Evolutionary conservation across 2,888 invertebrate species (phyloP).

Genomic region (Leucophora obtusa): DNA sequence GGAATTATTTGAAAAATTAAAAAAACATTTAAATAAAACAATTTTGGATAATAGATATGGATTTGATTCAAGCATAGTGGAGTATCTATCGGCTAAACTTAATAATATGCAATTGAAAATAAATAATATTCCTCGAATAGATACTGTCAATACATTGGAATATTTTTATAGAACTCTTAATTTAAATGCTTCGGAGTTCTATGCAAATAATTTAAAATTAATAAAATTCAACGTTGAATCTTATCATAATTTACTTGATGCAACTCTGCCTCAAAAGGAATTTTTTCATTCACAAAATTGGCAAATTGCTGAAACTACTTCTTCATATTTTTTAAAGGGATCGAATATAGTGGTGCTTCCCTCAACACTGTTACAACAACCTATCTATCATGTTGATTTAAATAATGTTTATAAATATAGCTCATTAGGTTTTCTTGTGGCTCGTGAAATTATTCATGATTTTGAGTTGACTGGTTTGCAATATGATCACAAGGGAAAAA

Average conservation of each 20-base stretch:
- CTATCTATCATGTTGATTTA: conserved; percentile 61
- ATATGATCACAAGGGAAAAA: conserved; percentile 6
- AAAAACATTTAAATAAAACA: too few relatives aligned
- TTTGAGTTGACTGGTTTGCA: conserved; percentile 64
- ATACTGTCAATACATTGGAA: conserved; percentile 38
- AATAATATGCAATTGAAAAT: too few relatives aligned
- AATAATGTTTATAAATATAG: conserved; percentile 64
- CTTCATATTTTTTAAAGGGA: conserved; percentile 61
- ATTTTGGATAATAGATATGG: too few relatives aligned
- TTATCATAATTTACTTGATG: conserved; percentile 8
- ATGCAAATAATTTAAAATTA: conserved; percentile 63
- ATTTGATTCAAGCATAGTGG: too few relatives aligned
- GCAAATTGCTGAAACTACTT: conserved; percentile 55
- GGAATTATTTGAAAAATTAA: too few relatives aligned
- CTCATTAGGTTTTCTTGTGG: conserved; percentile 65
- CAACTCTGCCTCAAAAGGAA: too few relatives aligned
- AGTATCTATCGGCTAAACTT: too few relatives aligned
- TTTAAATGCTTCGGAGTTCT: conserved; percentile 43
- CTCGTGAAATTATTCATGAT: conserved; percentile 65
- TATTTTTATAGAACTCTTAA: conserved; percentile 50
- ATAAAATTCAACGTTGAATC: conserved; percentile 40
- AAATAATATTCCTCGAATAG: too few relatives aligned
- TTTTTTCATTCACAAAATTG: conserved; percentile 39
- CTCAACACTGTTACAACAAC: conserved; percentile 58
- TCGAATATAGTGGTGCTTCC: conserved; percentile 63